These are phyloP conservation scores for Drosophila emarginata DNA, from an alignment of 2,888 invertebrate genomes.

Conservation along the genomic window DNA sequence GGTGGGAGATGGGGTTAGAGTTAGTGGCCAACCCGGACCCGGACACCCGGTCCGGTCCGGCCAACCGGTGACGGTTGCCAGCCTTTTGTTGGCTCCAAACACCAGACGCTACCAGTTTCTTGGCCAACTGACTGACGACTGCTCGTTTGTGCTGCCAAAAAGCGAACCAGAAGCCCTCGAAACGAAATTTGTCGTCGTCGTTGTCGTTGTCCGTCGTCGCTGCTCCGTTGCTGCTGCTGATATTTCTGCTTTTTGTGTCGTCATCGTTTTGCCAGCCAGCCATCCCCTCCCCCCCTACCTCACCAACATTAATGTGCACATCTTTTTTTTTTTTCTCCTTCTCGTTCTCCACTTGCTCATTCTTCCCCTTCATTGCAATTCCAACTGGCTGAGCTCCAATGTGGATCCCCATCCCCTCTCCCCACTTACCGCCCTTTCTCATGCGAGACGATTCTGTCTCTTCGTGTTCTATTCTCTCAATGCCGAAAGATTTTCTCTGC, in stretches of 20 bases:
- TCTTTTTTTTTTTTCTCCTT: conserved; percentile 7
- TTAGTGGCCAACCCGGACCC: conserved; percentile 44
- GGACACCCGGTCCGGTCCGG: conserved; percentile 55
- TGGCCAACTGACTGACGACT: conserved; percentile 81
- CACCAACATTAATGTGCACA: background rate
- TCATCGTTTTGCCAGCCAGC: conserved; percentile 49
- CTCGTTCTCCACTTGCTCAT: conserved; percentile 10
- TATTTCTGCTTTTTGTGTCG: conserved; percentile 63
- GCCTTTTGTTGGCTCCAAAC: conserved; percentile 77
- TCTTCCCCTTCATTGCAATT: conserved; percentile 47
- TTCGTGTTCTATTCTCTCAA: conserved; percentile 6
- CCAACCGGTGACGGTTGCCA: conserved; percentile 68
- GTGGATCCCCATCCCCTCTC: conserved; percentile 32
- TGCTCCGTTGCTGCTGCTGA: conserved; percentile 16
- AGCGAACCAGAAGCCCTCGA: conserved; percentile 73
- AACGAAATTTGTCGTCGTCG: conserved; percentile 43
- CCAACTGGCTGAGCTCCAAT: conserved; percentile 81
- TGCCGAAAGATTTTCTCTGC: background rate
- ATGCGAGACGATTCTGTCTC: background rate
- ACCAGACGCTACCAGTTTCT: conserved; percentile 79
- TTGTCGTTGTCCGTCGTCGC: conserved; percentile 37
- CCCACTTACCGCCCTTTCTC: background rate
- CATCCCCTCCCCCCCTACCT: conserved; percentile 7
- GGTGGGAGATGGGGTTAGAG: conserved; percentile 28
- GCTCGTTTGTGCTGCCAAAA: conserved; percentile 76